Evolutionary conservation across 1,140 invertebrate species (phyloP).

Genomic region (Philopotamus ludificatus): DNA sequence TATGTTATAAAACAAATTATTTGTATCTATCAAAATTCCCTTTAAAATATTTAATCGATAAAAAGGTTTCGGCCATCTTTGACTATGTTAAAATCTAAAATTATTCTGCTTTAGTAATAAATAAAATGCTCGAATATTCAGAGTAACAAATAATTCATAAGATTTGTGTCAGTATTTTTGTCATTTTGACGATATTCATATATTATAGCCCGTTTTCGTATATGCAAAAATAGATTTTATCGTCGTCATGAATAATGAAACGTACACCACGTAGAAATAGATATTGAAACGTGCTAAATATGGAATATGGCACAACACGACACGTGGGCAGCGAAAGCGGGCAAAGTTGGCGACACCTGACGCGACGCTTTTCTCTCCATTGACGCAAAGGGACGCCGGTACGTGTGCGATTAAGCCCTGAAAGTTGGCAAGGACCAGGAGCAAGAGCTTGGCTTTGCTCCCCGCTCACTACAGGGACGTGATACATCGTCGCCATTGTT

Average conservation of each 20-base stretch:
- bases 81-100: too few species aligned
- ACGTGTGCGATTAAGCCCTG: not conserved
- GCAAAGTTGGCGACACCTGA: not conserved
- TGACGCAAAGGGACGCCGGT: not conserved
- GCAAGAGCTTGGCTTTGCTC: not conserved
- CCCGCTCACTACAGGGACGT: not conserved
- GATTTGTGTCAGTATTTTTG: too few species aligned
- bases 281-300: too few species aligned
- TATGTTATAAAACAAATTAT: too few species aligned
- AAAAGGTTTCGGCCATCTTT: too few species aligned
- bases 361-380: not conserved
- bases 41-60: too few species aligned
- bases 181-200: too few species aligned
- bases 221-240: not conserved
- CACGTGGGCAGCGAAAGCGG: not conserved
- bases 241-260: not conserved
- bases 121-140: too few species aligned
- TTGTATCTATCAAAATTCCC: too few species aligned
- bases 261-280: not conserved
- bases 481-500: constrained; percentile 13
- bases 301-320: too few species aligned
- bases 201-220: not conserved
- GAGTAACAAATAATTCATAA: too few species aligned
- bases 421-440: not conserved
- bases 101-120: too few species aligned